Conservation (phyloP, 2,113 vertebrate species). For the Melierax canorus region DNA sequence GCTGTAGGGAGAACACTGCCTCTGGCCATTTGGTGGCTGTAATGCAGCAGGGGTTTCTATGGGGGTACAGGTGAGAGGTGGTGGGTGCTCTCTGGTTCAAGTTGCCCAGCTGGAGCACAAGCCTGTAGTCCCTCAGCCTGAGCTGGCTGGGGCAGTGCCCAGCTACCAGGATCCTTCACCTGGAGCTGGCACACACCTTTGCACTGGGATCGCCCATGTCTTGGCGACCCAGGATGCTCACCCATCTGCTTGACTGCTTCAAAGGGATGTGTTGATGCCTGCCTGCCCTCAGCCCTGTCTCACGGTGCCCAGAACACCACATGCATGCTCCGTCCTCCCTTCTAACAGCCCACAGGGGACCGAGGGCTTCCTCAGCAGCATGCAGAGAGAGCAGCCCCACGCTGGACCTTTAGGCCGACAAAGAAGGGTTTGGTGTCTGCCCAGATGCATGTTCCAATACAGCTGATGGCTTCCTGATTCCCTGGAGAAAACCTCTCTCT, state of each 20-base stretch:
- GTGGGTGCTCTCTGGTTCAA: background rate
- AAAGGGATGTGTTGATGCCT: background rate
- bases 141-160: background rate
- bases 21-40: background rate
- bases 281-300: background rate
- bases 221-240: background rate
- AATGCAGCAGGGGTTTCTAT: background rate
- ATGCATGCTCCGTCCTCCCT: fast-evolving
- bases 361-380: background rate
- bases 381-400: background rate
- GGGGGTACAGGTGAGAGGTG: background rate
- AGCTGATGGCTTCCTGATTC: background rate
- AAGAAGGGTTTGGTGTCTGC: background rate
- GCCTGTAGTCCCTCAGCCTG: background rate
- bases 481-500: background rate
- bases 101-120: background rate
- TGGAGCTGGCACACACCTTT: background rate
- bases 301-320: background rate
- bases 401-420: background rate
- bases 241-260: background rate
- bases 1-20: no score
- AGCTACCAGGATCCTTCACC: background rate
- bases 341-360: background rate
- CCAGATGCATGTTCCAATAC: fast-evolving
- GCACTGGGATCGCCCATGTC: fast-evolving